phyloP scores from a whole-genome alignment of 2,888 invertebrate species.

The Notodonta ziczac region DNA sequence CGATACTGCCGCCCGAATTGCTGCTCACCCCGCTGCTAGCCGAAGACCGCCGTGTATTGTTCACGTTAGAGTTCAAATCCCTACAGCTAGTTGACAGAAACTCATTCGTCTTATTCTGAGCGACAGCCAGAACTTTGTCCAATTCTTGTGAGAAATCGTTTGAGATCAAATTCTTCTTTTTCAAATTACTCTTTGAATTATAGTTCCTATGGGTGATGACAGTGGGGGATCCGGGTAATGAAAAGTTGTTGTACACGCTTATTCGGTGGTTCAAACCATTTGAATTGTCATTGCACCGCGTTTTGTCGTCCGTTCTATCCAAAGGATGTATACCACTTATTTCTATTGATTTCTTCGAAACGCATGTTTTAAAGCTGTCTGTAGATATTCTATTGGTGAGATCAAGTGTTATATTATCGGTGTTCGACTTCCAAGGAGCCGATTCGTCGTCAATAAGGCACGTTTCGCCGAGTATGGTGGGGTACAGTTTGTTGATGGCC shows the following conservation, averaged over 20 bases:
- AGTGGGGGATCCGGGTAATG: constrained; percentile 72
- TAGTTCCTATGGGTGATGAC: constrained; percentile 72
- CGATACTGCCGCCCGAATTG: constrained; percentile 70
- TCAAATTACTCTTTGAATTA: constrained; percentile 28
- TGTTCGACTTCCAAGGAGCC: constrained; percentile 54
- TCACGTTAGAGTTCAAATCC: constrained; percentile 29
- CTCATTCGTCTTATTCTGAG: constrained; percentile 74
- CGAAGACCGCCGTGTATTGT: constrained; percentile 74
- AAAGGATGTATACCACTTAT: constrained; percentile 67
- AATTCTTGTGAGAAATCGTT: constrained; percentile 52
- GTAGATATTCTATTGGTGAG: constrained; percentile 47
- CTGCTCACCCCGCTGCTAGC: constrained; percentile 77
- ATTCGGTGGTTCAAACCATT: constrained; percentile 47
- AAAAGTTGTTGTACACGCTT: constrained; percentile 75
- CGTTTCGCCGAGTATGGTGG: constrained; percentile 72
- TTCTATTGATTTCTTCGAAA: constrained; percentile 54
- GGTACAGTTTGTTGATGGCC: constrained; percentile 74
- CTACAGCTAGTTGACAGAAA: constrained; percentile 59
- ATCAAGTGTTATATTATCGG: constrained; percentile 57
- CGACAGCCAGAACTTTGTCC: constrained; percentile 66
- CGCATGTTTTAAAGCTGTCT: constrained; percentile 68
- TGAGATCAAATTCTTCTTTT: constrained; percentile 37
- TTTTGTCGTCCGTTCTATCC: constrained; percentile 53
- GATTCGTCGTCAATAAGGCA: constrained; percentile 65
- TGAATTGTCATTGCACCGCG: constrained; percentile 27